phyloP scores from a whole-genome alignment of 2,888 invertebrate genomes.

The Tetramorium bicarinatum region DNA sequence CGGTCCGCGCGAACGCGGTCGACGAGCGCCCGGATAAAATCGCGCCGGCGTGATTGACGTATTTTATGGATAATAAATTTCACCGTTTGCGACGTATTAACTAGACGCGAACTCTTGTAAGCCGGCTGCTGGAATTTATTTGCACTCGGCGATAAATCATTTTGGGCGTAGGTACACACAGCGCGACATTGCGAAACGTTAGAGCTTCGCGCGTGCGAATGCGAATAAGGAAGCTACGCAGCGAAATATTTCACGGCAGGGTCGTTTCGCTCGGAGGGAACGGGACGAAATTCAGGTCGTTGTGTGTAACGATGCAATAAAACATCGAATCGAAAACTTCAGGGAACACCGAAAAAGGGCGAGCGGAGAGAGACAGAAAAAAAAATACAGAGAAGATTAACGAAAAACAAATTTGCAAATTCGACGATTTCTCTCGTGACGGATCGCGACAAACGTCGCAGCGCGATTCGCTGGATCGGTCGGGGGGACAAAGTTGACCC shows the following conservation, averaged over 20 bases:
- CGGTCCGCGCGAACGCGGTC: conserved; percentile 34
- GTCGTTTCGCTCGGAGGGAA: conserved; percentile 1
- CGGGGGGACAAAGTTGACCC: conserved; percentile 7
- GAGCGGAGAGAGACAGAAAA: no score
- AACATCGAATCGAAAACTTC: conserved; percentile 38
- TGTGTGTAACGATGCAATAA: conserved; percentile 31
- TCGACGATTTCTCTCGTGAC: conserved; percentile 8
- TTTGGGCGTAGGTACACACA: neutral
- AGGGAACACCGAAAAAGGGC: neutral
- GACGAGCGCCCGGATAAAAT: conserved; percentile 47
- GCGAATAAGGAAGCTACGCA: conserved; percentile 35
- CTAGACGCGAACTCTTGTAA: conserved; percentile 57
- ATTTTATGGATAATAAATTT: conserved; percentile 57
- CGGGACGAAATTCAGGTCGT: conserved; percentile 28
- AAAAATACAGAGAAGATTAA: conserved; percentile 3
- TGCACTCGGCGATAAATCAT: conserved; percentile 37
- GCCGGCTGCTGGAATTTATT: conserved; percentile 44
- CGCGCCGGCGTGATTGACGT: conserved; percentile 50
- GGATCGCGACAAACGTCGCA: conserved; percentile 24
- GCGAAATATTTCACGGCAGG: conserved; percentile 42
- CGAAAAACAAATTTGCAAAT: conserved; percentile 25
- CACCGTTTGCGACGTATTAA: conserved; percentile 54
- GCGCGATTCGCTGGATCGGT: neutral
- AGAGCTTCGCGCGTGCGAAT: neutral
- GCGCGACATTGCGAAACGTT: neutral